A percentile compares a stretch with the other conserved stretches of the same genome.
Conservation (phyloP, 2,797 vertebrate species). For the Tenualosa ilisha region DNA sequence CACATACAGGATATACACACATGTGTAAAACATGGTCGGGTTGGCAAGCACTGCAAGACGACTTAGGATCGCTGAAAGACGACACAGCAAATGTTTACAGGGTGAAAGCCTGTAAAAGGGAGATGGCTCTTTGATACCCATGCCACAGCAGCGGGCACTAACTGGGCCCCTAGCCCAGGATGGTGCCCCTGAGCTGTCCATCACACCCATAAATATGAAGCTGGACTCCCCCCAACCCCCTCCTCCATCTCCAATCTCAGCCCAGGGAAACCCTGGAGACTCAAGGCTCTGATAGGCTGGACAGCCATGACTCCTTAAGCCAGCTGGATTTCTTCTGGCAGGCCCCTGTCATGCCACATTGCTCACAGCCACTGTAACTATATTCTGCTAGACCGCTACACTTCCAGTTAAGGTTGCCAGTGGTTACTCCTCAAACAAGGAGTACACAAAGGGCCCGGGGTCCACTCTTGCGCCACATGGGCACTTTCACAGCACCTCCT, state of each 20-base stretch:
- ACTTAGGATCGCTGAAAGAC: slow-evolving; percentile 2
- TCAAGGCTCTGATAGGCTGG: slow-evolving; percentile 31
- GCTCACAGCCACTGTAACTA: slow-evolving; percentile 46
- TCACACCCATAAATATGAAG: neutral
- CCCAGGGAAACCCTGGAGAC: slow-evolving; percentile 57
- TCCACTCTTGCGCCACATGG: neutral
- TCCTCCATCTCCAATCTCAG: neutral
- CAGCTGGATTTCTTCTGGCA: slow-evolving; percentile 56
- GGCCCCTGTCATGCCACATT: slow-evolving; percentile 53
- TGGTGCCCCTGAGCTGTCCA: neutral
- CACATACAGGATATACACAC: neutral
- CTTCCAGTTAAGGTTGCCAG: slow-evolving; percentile 53
- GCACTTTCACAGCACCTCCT: neutral
- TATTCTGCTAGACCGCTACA: slow-evolving; percentile 57
- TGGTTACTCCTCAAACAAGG: slow-evolving; percentile 51
- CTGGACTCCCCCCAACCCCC: neutral
- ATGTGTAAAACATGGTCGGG: neutral
- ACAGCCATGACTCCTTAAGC: slow-evolving; percentile 55
- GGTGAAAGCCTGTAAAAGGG: slow-evolving; percentile 37
- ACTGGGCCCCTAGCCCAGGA: neutral
- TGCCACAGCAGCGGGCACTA: slow-evolving; percentile 28
- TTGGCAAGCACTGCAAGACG: neutral
- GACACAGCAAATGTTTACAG: slow-evolving; percentile 30
- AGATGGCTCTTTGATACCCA: slow-evolving; percentile 27
- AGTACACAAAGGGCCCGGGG: slow-evolving; percentile 35